Base-by-base conservation (phyloP, 1,140 invertebrate genomes). In the Parapsyche elsis region DNA sequence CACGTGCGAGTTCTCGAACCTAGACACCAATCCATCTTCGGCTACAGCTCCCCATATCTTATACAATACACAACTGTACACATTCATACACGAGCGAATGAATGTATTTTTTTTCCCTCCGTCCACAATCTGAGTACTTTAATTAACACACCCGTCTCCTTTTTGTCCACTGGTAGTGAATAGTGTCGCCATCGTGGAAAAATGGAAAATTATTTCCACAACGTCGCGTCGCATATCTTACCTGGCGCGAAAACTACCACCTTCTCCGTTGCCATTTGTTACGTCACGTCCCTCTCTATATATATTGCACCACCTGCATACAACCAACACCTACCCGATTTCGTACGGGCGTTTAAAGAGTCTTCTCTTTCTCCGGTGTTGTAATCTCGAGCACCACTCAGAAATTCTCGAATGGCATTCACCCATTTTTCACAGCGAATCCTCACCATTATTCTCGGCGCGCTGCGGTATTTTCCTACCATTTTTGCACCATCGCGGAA, bases 401-500 rank as follows among this genome's bases (percentile, higher is more conserved):
- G 64, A 67, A 67, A 67, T 67, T 67, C 24, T 26, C 24, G 64
- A 67, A 67, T 14, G 64, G 64, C 21, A 67, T 67, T 67, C 64
- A 24, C 21, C 64, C 21, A 67, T 67, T 67, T 67, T 67, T 67
- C 64, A 67, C 24, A 23, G 64, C 9, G 64, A 67, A 67, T 67
- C 64, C 64, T 67, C 64, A 14, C 24, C 64, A 67, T 67, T 67
- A 26, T 67, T 67, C 64, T 67, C 24, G 12, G 64, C 19, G 12
- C 5, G 24, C 4, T 1, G 23, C 19, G 24, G 64, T 23, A 26
- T 67, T 26, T 26, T 67, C 64, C 64, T 21, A 10, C 9, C 64
- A 14, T 67, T 67, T 67, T 67, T 53, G 49, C 1, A 53, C 49
- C 49, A 16, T 67, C 64, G 5, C 24, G 64, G 24, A 30, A 10